Percentiles rank a stretch among this genome's conserved stretches.
These are phyloP conservation scores for Caenorhabditis becei DNA, from an alignment of 2,888 invertebrate species.

Conservation along the genomic window DNA sequence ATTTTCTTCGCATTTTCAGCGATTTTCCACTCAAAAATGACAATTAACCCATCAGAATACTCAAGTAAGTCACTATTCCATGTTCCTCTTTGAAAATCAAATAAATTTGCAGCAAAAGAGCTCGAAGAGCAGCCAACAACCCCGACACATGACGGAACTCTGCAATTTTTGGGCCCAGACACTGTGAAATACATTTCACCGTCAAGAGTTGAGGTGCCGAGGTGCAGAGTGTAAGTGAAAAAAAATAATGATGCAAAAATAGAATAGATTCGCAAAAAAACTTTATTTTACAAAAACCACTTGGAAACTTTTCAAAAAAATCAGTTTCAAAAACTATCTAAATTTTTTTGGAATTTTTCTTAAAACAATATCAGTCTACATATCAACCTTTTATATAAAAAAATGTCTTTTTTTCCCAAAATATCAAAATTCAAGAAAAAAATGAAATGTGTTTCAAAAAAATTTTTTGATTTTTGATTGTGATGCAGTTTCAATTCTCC, in stretches of 20 bases:
- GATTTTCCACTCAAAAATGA: constrained; percentile 28
- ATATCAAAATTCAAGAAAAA: too few relatives aligned
- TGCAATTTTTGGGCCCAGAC: constrained; percentile 54
- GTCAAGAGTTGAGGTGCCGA: constrained; percentile 24
- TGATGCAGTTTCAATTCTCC: too few relatives aligned
- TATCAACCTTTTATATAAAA: too few relatives aligned
- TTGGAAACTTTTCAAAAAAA: background rate
- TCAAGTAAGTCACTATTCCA: constrained; percentile 23
- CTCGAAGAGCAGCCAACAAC: constrained; percentile 38
- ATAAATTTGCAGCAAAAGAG: constrained; percentile 1
- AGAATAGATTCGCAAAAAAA: too few relatives aligned
- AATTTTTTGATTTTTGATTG: too few relatives aligned
- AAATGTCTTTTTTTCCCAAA: too few relatives aligned
- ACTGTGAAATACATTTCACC: constrained; percentile 56
- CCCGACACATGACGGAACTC: constrained; percentile 47
- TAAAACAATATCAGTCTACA: too few relatives aligned
- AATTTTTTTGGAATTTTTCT: background rate
- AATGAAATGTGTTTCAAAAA: too few relatives aligned
- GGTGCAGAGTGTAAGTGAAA: constrained; percentile 5
- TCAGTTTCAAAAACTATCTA: background rate
- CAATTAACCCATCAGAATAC: constrained; percentile 32
- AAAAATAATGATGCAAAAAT: too few relatives aligned
- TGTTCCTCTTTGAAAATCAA: background rate
- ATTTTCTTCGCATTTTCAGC: constrained; percentile 8
- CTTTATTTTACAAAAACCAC: too few relatives aligned